Evolutionary conservation across 2,888 invertebrate species (phyloP), one percentile per base, ranked within the genome.

Genomic region (Euplagia quadripunctaria): DNA sequence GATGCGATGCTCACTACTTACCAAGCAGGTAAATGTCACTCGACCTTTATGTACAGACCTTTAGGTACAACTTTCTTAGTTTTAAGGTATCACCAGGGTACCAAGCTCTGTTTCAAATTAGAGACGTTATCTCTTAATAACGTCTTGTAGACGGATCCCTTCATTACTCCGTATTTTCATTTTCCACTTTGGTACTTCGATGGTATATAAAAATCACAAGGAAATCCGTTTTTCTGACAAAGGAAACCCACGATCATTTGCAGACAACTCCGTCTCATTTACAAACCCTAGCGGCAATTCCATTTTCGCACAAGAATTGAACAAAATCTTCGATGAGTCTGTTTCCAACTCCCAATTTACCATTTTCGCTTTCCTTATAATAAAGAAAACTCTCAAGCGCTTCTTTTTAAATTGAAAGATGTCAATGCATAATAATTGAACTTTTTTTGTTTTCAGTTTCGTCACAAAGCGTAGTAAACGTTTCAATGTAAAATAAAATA

Each of bases 231-330:
- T 9, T 64, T n/a, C 55, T n/a, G 12, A 52, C 64, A 68, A 68
- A 55, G 16, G 6, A n/a, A 58, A 55, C 55, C 58, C 51, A 70
- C 66, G 46, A 58, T 58, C 41, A 49, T 68, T 61, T 75, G 73
- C 79, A 81, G 80, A 82, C 81, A 82, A 72, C 73, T 71, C 69
- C 74, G 75, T 76, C 79, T 84, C 82, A 84, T 84, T 86, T 82
- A 79, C 79, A 80, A 82, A 85, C 81, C 82, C 80, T 80, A 79
- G 79, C 78, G 74, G 72, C 85, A 79, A 85, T 86, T 82, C 80
- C 78, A 84, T 86, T 85, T 85, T 85, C 85, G 82, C 79, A 64
- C 75, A 67, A 82, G 83, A 84, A 82, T 82, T 74, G 73, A 81
- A 85, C 84, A 85, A 85, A 85, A 81, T 77, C 76, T 55, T 69